Percentiles rank a stretch among this genome's conserved stretches.
These are phyloP conservation scores for Cotesia congregata DNA, from an alignment of 2,888 invertebrate genomes.

Conservation along the genomic window DNA sequence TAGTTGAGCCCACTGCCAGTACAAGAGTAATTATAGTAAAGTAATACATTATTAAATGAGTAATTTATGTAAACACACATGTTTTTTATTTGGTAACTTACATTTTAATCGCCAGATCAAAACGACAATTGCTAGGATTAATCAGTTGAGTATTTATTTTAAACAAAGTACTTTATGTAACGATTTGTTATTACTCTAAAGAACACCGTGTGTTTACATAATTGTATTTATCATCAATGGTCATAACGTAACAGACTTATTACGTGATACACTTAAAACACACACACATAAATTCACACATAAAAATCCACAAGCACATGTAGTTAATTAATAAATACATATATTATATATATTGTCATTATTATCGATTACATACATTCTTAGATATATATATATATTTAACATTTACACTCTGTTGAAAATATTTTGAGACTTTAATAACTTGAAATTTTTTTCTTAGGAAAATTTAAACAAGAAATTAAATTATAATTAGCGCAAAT, in stretches of 20 bases:
- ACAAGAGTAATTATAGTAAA: slow-evolving; percentile 50
- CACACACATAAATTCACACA: not conserved
- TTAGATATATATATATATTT: too few relatives aligned
- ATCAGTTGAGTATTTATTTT: too few relatives aligned
- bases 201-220: slow-evolving; percentile 19
- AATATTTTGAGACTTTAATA: too few relatives aligned
- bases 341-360: too few relatives aligned
- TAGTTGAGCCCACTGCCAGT: slow-evolving; percentile 66
- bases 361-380: too few relatives aligned
- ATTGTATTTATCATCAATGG: slow-evolving; percentile 34
- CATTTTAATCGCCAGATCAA: not conserved
- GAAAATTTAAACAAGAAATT: too few relatives aligned
- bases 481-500: too few relatives aligned
- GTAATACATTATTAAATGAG: slow-evolving; percentile 46
- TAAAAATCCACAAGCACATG: not conserved
- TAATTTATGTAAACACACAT: slow-evolving; percentile 21
- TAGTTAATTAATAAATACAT: too few relatives aligned
- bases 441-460: too few relatives aligned
- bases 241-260: slow-evolving; percentile 32
- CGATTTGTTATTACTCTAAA: slow-evolving; percentile 6
- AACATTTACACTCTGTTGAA: too few relatives aligned
- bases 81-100: not conserved
- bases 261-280: not conserved
- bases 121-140: slow-evolving; percentile 4
- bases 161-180: slow-evolving; percentile 9